These are phyloP conservation scores for Phaedon cochleariae DNA, from an alignment of 2,888 invertebrate genomes.

Conservation along the genomic window DNA sequence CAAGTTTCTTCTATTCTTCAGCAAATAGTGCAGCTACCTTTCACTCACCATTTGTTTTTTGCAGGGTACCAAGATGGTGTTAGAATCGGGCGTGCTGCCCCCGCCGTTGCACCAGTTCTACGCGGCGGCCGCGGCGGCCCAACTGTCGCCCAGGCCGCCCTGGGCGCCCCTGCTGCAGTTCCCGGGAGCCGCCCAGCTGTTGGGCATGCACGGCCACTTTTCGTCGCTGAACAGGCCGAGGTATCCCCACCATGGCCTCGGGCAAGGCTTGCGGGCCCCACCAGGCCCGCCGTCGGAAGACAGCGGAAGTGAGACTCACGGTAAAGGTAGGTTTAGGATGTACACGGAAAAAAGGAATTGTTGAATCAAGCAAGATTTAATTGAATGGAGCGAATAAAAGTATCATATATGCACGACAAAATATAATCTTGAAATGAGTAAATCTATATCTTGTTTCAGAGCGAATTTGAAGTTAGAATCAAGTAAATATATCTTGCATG, in stretches of 20 bases:
- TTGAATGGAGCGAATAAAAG: too few relatives aligned
- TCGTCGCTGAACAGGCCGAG: constrained; percentile 59
- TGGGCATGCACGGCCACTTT: constrained; percentile 63
- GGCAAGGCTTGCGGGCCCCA: constrained; percentile 56
- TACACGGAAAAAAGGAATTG: not conserved
- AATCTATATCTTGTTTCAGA: too few relatives aligned
- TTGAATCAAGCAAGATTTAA: too few relatives aligned
- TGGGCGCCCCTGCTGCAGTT: constrained; percentile 63
- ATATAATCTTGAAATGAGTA: too few relatives aligned
- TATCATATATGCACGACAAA: too few relatives aligned
- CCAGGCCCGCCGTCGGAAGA: constrained; percentile 62
- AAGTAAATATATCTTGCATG: too few relatives aligned
- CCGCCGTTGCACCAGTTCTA: constrained; percentile 76
- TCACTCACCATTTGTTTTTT: too few relatives aligned
- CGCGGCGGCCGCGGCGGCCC: constrained; percentile 75
- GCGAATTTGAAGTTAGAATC: too few relatives aligned
- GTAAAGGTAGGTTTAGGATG: constrained; percentile 57
- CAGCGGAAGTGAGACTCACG: constrained; percentile 62
- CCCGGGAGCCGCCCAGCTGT: constrained; percentile 60
- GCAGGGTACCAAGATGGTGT: constrained; percentile 66
- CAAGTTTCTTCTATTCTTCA: too few relatives aligned
- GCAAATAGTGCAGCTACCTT: too few relatives aligned
- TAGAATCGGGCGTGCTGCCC: constrained; percentile 72
- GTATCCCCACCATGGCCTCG: constrained; percentile 56
- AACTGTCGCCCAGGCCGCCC: constrained; percentile 69